A percentile compares a stretch with the other conserved stretches of the same genome.
Evolutionary conservation across 37 sponge, comb jelly and placozoan genomes (phyloP).

Genomic region (Oscarella lobularis): DNA sequence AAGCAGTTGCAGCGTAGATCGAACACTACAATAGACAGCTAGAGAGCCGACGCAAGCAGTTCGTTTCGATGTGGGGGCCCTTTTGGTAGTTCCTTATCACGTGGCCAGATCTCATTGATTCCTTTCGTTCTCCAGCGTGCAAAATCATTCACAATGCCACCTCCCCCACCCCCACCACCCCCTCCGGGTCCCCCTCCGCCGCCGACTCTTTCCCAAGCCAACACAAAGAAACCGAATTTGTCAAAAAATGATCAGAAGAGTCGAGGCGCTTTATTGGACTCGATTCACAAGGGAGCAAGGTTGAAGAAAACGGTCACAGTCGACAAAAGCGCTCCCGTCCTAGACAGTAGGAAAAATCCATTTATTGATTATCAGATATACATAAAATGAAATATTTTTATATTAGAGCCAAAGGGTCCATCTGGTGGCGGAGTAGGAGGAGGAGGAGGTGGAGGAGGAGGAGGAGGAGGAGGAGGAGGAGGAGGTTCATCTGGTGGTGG

Average conservation of each 20-base stretch:
- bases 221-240: conserved; percentile 47
- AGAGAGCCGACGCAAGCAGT: no score
- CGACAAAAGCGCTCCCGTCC: conserved; percentile 52
- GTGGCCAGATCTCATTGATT: no score
- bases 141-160: not conserved
- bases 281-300: conserved; percentile 61
- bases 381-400: no score
- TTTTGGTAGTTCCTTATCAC: no score
- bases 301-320: conserved; percentile 70
- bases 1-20: no score
- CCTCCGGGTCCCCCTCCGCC: conserved; percentile 9
- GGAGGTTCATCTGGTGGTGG: conserved; percentile 13
- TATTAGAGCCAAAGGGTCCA: conserved; percentile 18
- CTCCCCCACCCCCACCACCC: not conserved
- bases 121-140: no score
- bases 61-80: no score
- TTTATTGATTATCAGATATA: no score
- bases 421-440: conserved; percentile 22
- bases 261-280: conserved; percentile 43
- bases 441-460: conserved; percentile 11
- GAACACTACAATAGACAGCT: no score
- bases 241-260: conserved; percentile 47
- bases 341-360: conserved; percentile 30
- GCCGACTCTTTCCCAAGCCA: conserved; percentile 17
- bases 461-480: conserved; percentile 13